Base-by-base conservation (phyloP, 2,797 vertebrate genomes). In the Falco cherrug region DNA sequence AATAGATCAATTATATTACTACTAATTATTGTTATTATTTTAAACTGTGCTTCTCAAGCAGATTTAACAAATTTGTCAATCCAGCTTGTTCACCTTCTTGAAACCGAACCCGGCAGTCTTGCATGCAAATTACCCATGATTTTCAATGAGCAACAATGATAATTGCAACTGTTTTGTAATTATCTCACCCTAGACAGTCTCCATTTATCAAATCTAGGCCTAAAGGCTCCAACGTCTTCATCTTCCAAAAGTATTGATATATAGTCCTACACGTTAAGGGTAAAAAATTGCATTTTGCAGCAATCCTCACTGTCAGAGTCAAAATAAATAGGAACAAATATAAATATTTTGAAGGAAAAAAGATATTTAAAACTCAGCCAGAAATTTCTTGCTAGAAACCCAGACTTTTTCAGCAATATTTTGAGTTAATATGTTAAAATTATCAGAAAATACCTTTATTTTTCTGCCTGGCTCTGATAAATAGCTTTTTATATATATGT, bases 1-100 rank as follows among this genome's bases (percentile, higher is more conserved):
- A 96, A 91, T 86, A 96, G 93, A 97, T 96, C 94, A 96, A 97
- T 95, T 96, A 84, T 94, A 95, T 95, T 95, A 88, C 81, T 90
- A 60, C 96, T 97, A 96, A 97, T 97, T 95, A 95, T 96, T 97
- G 92, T 94, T 95, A 95, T 96, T 95, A 96, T 97, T 97, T 97
- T 93, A 95, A 95, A 96, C 92, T 79, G 51, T 92, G 93, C 95
- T 97, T 91, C 95, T 93, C 91, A 74, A 95, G 96, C 81, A 97
- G 88, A 95, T 97, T 96, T 93, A 94, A 71, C 92, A 91, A 92
- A 96, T 97, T 96, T 95, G 95, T 95, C 94, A 95, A 83, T 94
- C 84, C 75, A 64, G 88, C 77, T 94, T 47, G 67, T 94, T 97
- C 97, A 96, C 89, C 91, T 97, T 95, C 87, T 89, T 16, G 78